Evolutionary conservation across 1,140 invertebrate species (phyloP).

Genomic region (Lepidotrigona ventralis): DNA sequence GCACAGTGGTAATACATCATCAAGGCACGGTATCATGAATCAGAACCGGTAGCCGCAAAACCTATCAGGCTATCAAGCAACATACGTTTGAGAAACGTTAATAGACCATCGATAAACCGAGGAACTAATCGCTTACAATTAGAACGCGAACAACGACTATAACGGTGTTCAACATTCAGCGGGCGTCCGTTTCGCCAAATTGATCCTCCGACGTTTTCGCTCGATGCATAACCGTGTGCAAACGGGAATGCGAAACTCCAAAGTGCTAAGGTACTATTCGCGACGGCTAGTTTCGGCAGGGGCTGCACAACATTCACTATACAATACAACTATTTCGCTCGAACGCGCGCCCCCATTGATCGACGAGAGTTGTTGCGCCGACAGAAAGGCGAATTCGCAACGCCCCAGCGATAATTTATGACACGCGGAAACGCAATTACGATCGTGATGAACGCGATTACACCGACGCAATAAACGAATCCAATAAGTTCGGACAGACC

Average conservation of each 20-base stretch:
- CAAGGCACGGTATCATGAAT: background rate
- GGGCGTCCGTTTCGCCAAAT: background rate
- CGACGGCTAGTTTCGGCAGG: background rate
- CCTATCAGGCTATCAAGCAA: background rate
- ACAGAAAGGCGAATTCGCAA: background rate
- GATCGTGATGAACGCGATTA: background rate
- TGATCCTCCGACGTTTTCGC: too few relatives aligned
- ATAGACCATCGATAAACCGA: background rate
- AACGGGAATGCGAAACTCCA: background rate
- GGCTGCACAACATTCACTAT: background rate
- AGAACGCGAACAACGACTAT: background rate
- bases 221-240: background rate
- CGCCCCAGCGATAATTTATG: background rate
- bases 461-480: background rate
- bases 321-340: background rate
- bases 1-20: background rate
- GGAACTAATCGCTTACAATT: constrained; percentile 9
- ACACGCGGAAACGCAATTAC: background rate
- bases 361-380: background rate
- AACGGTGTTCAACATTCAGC: background rate
- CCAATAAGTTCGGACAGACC: background rate
- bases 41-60: too few relatives aligned
- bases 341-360: background rate
- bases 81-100: background rate
- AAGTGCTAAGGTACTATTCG: background rate